These are phyloP conservation scores for Cynaeus angustus DNA, from an alignment of 2,888 invertebrate species.

Conservation along the genomic window DNA sequence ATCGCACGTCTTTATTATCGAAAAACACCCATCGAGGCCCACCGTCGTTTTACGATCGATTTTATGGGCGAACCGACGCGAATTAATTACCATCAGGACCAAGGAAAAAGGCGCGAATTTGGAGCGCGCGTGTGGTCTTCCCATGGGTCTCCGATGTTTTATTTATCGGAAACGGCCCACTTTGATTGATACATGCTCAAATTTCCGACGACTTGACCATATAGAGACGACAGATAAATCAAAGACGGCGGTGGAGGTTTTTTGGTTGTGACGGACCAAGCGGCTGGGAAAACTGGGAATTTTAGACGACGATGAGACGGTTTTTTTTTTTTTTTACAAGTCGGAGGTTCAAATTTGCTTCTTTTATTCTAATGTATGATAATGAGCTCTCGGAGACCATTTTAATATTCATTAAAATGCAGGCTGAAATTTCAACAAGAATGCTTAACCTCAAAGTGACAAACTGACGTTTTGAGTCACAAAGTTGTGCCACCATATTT, in stretches of 20 bases:
- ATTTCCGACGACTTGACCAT: conserved; percentile 28
- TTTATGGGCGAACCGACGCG: conserved; percentile 30
- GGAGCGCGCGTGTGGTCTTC: conserved; percentile 38
- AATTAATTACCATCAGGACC: conserved; percentile 26
- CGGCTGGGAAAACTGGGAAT: background rate
- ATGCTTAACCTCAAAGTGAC: no score
- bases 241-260: conserved; percentile 24
- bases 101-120: conserved; percentile 29
- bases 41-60: conserved; percentile 19
- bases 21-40: conserved; percentile 16
- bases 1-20: conserved; percentile 29
- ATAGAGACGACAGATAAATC: conserved; percentile 39
- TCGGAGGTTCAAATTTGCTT: no score
- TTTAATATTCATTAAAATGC: no score
- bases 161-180: conserved; percentile 40
- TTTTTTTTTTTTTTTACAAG: no score
- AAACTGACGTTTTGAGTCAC: no score
- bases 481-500: no score
- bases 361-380: no score
- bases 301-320: background rate
- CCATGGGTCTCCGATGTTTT: conserved; percentile 41
- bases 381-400: no score
- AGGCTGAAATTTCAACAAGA: no score
- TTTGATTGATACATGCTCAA: conserved; percentile 40
- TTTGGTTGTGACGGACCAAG: conserved; percentile 4